Base-by-base conservation (phyloP, 2,888 invertebrate genomes). In the Drosophila phalerata region DNA sequence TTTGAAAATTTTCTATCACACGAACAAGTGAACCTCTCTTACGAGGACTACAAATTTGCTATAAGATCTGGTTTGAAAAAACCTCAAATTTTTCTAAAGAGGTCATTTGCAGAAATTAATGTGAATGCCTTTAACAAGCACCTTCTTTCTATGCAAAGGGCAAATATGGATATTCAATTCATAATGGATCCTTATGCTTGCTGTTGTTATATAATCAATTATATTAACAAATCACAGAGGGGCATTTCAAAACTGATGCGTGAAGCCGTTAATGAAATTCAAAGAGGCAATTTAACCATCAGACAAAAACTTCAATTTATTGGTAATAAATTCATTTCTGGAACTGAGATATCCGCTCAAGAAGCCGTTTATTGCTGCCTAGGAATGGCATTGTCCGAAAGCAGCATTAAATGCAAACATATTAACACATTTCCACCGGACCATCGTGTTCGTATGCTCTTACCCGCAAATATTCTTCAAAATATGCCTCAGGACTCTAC, bases 371-470 rank as follows among this genome's bases (percentile, higher is more conserved):
- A 30, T n/a, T 34, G 45, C 42, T 60, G 51, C 34, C n/a, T 48
- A 9, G 38, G 30, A n/a, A 9, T 58, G 58, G 40, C n/a, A 30
- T 25, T n/a, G n/a, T n/a, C n/a, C n/a, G n/a, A n/a, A n/a, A n/a
- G n/a, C n/a, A n/a, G n/a, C n/a, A n/a, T n/a, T 58, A 40, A 30
- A 40, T 11, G 38, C 17, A 5, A 25, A 5, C 15, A 61, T 43
- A 43, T 25, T 13, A 30, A 30, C 6, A 30, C 9, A 30, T 30
- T 30, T 30, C 30, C 30, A 9, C 30, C 8, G 2, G 58, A 73
- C 9, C 48, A 69, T 0, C 13, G 64, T 15, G 68, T 61, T 10
- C 47, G 45, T 42, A 60, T 66, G 51, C 45, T 73, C 0, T 63
- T 48, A 5, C 22, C 62, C 1, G 60, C n/a, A n/a, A n/a, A n/a